Evolutionary conservation across 2,888 invertebrate species (phyloP), one percentile per base, ranked within the genome.

Genomic region (Pachydiplax longipennis): DNA sequence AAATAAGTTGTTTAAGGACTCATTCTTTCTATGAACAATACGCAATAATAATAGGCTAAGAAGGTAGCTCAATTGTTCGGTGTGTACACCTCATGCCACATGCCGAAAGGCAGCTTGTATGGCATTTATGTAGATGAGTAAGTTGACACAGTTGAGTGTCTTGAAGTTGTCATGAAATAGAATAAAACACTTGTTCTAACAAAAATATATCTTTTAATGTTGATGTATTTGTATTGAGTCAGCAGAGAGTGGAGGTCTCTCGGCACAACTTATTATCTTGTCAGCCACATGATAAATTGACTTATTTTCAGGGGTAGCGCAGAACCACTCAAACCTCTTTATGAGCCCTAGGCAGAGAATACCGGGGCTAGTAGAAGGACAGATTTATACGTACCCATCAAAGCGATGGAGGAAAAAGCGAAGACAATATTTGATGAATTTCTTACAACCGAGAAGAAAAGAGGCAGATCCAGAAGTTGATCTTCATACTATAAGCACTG

Each of bases 371-470:
- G 95, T 95, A 92, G 97, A 97, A 92, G 99, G 99, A 22, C 99
- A 98, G 94, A 96, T 99, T 80, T 99, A 98, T 94, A 97, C 98
- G 92, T 99, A 99, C 95, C 99, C 99, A 48, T 95, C 94, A 40
- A 94, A 94, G 94, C 96, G 98, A 94, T 99, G 99, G 99, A 96
- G 98, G 92, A 98, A 98, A 94, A 97, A 97, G 90, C 95, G 98
- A 58, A 95, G 98, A 37, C 98, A 98, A 93, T 98, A 98, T 94
- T 94, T 98, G 91, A 96, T 96, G 93, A 95, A 95, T 92, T 95
- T 95, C 92, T 93, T 95, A 91, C 95, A 95, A 92, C 94, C 95
- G 44, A 94, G 95, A 91, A 92, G 93, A 93, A 94, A 92, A 92
- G 93, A 92, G 91, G 92, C 92, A 82, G 92, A 92, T 90, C 92